A percentile compares a stretch with the other conserved stretches of the same genome.
These are phyloP conservation scores for Antitype chi DNA, from an alignment of 2,888 invertebrate genomes.

Conservation along the genomic window DNA sequence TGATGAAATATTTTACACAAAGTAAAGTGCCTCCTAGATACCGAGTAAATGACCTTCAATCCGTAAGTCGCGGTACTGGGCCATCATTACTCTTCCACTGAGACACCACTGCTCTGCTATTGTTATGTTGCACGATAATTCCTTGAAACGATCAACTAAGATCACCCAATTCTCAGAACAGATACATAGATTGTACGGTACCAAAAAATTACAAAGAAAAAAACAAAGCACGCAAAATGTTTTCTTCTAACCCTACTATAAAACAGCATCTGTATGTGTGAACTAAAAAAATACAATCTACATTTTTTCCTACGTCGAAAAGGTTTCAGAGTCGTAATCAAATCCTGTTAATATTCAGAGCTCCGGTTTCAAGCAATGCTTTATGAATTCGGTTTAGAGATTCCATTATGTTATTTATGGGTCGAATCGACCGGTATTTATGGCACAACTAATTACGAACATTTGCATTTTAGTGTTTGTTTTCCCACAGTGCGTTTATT, in stretches of 20 bases:
- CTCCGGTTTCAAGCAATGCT: slow-evolving; percentile 75
- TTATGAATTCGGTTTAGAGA: slow-evolving; percentile 76
- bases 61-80: too few relatives aligned
- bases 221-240: slow-evolving; percentile 15
- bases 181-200: background rate
- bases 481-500: slow-evolving; percentile 70
- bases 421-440: slow-evolving; percentile 79
- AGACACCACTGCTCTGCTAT: too few relatives aligned
- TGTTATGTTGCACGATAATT: background rate
- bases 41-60: too few relatives aligned
- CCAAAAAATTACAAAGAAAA: background rate
- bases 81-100: too few relatives aligned
- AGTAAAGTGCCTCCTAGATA: too few relatives aligned
- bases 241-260: slow-evolving; percentile 34
- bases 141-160: background rate
- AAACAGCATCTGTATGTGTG: slow-evolving; percentile 29
- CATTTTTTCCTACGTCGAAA: slow-evolving; percentile 53
- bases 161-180: background rate
- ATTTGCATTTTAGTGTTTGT: slow-evolving; percentile 82
- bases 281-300: slow-evolving; percentile 27
- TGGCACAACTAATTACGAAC: slow-evolving; percentile 79
- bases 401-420: slow-evolving; percentile 81
- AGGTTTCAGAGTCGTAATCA: slow-evolving; percentile 65
- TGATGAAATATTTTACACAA: too few relatives aligned
- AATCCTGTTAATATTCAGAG: slow-evolving; percentile 73